A percentile compares a stretch with the other conserved stretches of the same genome.
Evolutionary conservation across 2,888 invertebrate genomes (phyloP).

Genomic region (Mamestra brassicae): DNA sequence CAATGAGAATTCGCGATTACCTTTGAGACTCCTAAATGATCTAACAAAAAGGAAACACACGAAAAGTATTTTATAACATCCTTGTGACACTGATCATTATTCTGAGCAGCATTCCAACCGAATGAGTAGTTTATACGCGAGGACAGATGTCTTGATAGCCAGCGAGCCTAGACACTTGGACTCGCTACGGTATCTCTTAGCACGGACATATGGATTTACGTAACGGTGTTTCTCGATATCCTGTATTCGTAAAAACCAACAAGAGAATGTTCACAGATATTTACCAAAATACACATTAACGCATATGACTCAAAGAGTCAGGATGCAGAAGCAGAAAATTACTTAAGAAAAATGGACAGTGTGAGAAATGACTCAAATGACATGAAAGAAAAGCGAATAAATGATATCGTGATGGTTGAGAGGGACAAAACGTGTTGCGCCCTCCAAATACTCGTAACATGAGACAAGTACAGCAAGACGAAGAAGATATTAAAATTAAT

Average conservation of each 20-base stretch:
- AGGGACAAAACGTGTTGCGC: not conserved
- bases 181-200: not conserved
- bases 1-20: not conserved
- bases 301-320: not conserved
- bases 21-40: not conserved
- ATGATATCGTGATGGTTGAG: not conserved
- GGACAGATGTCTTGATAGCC: constrained; percentile 53
- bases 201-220: not conserved
- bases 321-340: not conserved
- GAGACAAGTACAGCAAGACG: not conserved
- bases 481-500: not conserved
- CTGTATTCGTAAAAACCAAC: not conserved
- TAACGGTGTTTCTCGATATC: constrained; percentile 21
- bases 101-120: constrained; percentile 45
- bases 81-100: constrained; percentile 48
- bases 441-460: not conserved
- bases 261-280: not conserved
- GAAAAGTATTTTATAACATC: constrained; percentile 37
- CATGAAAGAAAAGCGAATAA: not conserved
- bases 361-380: not conserved
- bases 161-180: constrained; percentile 18
- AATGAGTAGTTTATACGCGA: constrained; percentile 40
- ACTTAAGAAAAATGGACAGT: not conserved
- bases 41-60: constrained; percentile 5
- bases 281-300: not conserved